Evolutionary conservation across 1,140 invertebrate genomes (phyloP).

Genomic region (Drosophila sturtevanti): DNA sequence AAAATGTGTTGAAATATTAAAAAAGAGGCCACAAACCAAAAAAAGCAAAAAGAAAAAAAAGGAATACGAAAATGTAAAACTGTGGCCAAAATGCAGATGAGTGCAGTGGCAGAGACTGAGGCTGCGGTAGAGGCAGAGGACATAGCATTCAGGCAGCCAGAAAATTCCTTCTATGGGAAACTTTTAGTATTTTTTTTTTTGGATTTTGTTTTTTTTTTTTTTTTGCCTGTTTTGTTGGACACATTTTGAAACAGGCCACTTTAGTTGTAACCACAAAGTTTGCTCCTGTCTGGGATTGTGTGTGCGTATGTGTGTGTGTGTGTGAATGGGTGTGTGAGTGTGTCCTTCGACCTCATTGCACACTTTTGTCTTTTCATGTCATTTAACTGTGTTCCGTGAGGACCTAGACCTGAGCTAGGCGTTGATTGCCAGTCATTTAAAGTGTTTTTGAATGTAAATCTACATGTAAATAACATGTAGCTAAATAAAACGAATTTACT

Average conservation of each 20-base stretch:
- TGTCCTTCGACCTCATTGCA: constrained; percentile 64
- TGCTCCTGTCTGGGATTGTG: constrained; percentile 24
- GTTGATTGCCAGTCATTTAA: constrained; percentile 60
- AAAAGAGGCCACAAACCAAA: constrained; percentile 46
- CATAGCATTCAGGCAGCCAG: constrained; percentile 31
- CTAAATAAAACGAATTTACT: constrained; percentile 39
- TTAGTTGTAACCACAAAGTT: constrained; percentile 79
- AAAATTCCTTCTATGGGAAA: constrained; percentile 63
- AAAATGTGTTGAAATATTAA: constrained; percentile 78
- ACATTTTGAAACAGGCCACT: constrained; percentile 70
- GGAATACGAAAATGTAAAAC: constrained; percentile 43
- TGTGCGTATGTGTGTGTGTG: constrained; percentile 18
- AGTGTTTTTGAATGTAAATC: constrained; percentile 65
- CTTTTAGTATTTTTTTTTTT: constrained; percentile 59
- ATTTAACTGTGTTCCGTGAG: constrained; percentile 64
- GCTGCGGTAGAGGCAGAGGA: not conserved
- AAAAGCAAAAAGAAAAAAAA: constrained; percentile 26
- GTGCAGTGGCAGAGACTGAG: not conserved
- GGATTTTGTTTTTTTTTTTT: constrained; percentile 7
- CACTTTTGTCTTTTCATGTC: constrained; percentile 76
- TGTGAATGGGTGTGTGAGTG: constrained; percentile 8
- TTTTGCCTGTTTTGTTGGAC: constrained; percentile 51
- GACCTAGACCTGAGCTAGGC: constrained; percentile 3
- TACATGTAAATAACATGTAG: constrained; percentile 50
- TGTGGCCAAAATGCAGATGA: constrained; percentile 77